Evolutionary conservation across 2,888 invertebrate genomes (phyloP), one percentile per base, ranked within the genome.

Genomic region (Desoria tigrina): DNA sequence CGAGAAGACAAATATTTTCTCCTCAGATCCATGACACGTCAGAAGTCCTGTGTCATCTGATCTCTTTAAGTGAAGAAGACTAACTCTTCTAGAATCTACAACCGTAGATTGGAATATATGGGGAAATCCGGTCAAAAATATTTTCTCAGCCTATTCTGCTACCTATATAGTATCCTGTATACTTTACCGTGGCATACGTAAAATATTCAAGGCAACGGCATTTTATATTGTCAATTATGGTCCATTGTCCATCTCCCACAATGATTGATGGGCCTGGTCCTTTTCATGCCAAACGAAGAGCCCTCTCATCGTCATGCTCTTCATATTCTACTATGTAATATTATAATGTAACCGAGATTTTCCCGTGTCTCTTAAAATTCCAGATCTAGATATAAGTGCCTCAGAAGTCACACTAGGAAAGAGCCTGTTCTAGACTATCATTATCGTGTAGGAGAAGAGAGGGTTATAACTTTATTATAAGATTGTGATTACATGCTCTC

Each of bases 251-350:
- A 57, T 55, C 39, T 24, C 49, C 18, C 24, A 27, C 16, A 26
- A 68, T 68, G 68, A 68, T 68, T 64, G 68, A 68, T 68, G 61
- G 61, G 50, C 58, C 39, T 11, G 37, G 37, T 45, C 49, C 58
- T 58, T 45, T 64, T 66, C 66, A 63, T 56, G 66, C 53, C 63
- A 56, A 49, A 18, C 51, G 4, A 51, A 51, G 16, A 32, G 32
- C 51, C 21, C 54, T 54, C 54, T 54, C 24, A 23, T 58, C 58
- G 45, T 58, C 57, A 2, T 57, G 18, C 4, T 57, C 39, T 16
- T 24, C 18, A 23, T 51, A 24, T 24, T 24, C 6, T 26, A 51
- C 24, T n/a, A 45, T 6, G 16, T 11, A 32, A 32, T 7, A 11
- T 7, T 32, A 11, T 32, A 32, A 32, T 32, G 32, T 32, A 32